Conservation (phyloP, 2,113 vertebrate genomes). For the Rhinichthys klamathensis region DNA sequence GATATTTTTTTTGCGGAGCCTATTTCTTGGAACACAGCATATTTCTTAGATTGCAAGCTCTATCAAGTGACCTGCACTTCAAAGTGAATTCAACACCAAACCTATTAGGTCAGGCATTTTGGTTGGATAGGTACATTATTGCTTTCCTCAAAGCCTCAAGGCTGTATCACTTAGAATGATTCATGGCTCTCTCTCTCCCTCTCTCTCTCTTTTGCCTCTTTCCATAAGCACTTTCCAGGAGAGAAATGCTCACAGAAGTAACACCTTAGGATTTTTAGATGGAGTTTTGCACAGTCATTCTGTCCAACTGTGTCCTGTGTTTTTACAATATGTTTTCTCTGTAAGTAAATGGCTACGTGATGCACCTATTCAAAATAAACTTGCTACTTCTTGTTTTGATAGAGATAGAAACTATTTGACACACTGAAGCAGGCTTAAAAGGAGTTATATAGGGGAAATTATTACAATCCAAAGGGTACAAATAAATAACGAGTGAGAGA, state of each 20-base stretch:
- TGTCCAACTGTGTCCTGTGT: neutral
- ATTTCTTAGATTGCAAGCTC: conserved; percentile 46
- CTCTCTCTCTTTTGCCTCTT: neutral
- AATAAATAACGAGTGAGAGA: neutral
- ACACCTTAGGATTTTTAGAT: conserved; percentile 27
- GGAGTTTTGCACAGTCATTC: conserved; percentile 34
- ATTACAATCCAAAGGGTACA: neutral
- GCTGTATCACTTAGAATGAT: conserved; percentile 49
- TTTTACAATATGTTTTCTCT: neutral
- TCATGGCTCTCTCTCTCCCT: conserved; percentile 24
- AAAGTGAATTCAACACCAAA: conserved; percentile 50
- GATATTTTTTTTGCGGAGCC: conserved; percentile 19
- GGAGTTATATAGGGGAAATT: neutral
- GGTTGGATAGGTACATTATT: conserved; percentile 48
- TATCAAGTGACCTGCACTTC: conserved; percentile 44
- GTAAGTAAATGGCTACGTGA: neutral
- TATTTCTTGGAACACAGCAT: conserved; percentile 35
- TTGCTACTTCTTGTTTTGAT: neutral
- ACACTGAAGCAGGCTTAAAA: neutral
- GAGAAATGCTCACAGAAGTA: conserved; percentile 25
- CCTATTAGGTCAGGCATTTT: conserved; percentile 44
- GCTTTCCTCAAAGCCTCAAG: conserved; percentile 43
- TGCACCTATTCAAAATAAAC: conserved; percentile 4
- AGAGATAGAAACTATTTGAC: neutral
- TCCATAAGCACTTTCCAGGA: conserved; percentile 26